phyloP scores from a whole-genome alignment of 2,797 vertebrate species.

The Luscinia luscinia region DNA sequence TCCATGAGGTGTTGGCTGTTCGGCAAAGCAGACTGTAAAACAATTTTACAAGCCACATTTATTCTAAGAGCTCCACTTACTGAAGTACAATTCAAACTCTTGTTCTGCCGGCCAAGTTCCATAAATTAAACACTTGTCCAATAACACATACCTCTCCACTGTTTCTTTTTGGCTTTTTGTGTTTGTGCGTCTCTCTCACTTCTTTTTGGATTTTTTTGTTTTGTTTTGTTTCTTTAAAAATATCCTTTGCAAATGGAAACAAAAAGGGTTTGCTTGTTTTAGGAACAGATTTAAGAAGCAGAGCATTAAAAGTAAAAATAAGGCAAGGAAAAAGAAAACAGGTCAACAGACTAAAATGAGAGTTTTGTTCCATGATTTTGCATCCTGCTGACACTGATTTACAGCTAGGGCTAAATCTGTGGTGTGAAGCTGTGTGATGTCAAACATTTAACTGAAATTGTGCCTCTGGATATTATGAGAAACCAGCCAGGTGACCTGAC shows the following conservation, averaged over 20 bases:
- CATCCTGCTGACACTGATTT: not conserved
- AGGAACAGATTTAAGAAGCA: constrained; percentile 16
- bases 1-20: constrained; percentile 70
- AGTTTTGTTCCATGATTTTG: not conserved
- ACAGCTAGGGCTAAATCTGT: not conserved
- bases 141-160: constrained; percentile 76
- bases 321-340: not conserved
- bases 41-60: constrained; percentile 69
- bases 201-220: not conserved
- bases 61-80: constrained; percentile 66
- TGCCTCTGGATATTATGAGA: not conserved
- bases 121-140: constrained; percentile 77
- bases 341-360: not conserved
- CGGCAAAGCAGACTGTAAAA: constrained; percentile 68
- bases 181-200: not conserved
- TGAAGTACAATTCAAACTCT: constrained; percentile 72
- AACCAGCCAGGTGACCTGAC: not conserved
- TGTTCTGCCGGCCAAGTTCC: constrained; percentile 68
- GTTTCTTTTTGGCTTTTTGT: constrained; percentile 55
- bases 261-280: constrained; percentile 11
- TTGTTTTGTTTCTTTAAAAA: not conserved
- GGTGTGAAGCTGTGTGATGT: not conserved
- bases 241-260: constrained; percentile 27
- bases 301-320: not conserved
- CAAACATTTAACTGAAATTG: not conserved